These are phyloP conservation scores for Luperina testacea DNA, from an alignment of 2,888 invertebrate genomes.

Conservation along the genomic window DNA sequence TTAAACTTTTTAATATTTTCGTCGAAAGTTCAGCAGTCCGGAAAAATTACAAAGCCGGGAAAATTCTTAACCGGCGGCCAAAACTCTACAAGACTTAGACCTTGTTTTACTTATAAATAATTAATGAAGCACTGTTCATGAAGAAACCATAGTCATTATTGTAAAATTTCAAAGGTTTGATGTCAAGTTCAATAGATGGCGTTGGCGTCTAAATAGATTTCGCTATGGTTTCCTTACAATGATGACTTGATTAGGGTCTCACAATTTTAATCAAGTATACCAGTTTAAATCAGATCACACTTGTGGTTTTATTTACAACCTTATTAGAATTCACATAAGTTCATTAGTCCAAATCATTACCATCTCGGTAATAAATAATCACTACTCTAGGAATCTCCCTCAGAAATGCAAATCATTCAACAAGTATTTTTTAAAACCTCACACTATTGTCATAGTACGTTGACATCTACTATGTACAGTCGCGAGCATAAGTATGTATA, in stretches of 20 bases:
- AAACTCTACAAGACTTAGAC: neutral
- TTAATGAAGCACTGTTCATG: neutral
- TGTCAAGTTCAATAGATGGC: neutral
- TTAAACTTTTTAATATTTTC: neutral
- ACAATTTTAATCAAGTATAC: neutral
- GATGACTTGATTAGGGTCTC: neutral
- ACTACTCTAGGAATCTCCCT: neutral
- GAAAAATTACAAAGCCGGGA: neutral
- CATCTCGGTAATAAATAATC: no score
- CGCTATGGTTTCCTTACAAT: neutral
- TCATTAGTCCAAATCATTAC: neutral
- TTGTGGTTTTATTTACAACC: neutral
- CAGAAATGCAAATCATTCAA: neutral
- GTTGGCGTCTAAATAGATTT: neutral
- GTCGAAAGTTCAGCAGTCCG: neutral
- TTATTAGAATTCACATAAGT: no score
- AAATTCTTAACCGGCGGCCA: neutral
- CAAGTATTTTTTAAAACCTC: neutral
- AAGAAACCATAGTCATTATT: neutral
- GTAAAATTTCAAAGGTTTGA: neutral
- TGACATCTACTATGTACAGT: neutral
- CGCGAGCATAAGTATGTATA: no score
- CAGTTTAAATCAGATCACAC: no score
- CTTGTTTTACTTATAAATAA: neutral
- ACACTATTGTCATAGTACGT: conserved; percentile 6